phyloP scores from a whole-genome alignment of 2,113 vertebrate genomes.

The Vombatus ursinus region DNA sequence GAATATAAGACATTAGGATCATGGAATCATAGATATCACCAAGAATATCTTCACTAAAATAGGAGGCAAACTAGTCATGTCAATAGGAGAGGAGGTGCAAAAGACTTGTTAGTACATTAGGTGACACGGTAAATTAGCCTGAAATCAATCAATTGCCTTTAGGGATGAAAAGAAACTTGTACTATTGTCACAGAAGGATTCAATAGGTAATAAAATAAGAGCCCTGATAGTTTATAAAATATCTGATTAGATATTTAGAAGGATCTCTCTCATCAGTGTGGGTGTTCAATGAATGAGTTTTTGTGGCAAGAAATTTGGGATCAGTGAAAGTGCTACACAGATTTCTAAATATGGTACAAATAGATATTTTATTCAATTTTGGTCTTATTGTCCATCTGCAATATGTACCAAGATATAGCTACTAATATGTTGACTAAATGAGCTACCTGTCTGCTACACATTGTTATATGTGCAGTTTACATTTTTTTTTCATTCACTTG shows the following conservation, averaged over 20 bases:
- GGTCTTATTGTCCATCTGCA: neutral
- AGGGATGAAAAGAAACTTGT: neutral
- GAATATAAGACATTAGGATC: neutral
- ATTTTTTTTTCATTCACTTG: neutral
- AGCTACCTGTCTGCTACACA: neutral
- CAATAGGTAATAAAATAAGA: neutral
- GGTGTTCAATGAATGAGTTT: neutral
- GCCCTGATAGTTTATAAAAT: neutral
- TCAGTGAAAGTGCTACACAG: neutral
- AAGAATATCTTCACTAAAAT: neutral
- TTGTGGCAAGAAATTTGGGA: neutral
- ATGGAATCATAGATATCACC: neutral
- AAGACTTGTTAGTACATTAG: neutral
- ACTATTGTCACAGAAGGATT: neutral
- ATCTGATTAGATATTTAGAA: neutral
- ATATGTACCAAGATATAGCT: neutral
- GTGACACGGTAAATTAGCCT: neutral
- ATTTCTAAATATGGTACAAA: neutral
- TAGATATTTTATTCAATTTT: neutral
- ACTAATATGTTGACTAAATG: neutral
- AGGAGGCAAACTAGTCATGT: neutral
- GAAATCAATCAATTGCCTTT: neutral
- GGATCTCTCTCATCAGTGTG: neutral
- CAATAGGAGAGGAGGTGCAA: neutral
- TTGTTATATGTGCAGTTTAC: neutral